Base-by-base conservation (phyloP, 2,113 vertebrate genomes). In the Gymnogyps californianus region DNA sequence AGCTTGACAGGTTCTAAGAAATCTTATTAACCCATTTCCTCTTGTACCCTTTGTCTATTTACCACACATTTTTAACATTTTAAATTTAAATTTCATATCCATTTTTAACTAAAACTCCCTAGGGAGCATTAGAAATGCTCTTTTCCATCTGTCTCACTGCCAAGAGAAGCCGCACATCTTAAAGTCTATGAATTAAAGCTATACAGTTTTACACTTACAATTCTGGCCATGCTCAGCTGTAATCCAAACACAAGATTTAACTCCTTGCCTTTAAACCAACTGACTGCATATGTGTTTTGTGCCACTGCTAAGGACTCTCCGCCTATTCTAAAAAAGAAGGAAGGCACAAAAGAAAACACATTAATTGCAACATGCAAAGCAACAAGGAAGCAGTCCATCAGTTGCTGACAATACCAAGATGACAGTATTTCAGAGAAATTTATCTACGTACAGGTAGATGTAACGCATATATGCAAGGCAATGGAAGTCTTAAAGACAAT, bases 181-280 rank as follows among this genome's bases (percentile, higher is more conserved):
- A 7, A 52, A 7, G 6, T 3, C 31, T 32, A 7, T 5, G 24
- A 32, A 34, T 44, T 8, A 14, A n/a, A 61, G 29, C 57, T 3
- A 7, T 2, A 12, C 14, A 26, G 71, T 24, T 67, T 65, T 14
- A 24, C 69, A 97, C 98, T 98, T 97, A 99, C 99, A 98, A 99
- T 97, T 97, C 99, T 98, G 64, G 99, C 99, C 99, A 99, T 99
- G 97, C 99, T 99, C 55, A 99, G 99, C 24, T 99, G 99, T 44
- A 99, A 96, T 28, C 99, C 99, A 96, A 99, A 99, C 77, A 99
- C 99, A 62, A 99, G 98, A 85, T 99, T 99, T 15, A 99, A 92
- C 96, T 99, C 99, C 95, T 99, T 99, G 82, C 99, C 99, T 98
- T 99, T 99, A 95, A 99, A 99, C 99, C 99, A 99, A 87, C 98